A percentile compares a stretch with the other conserved stretches of the same genome.
These are phyloP conservation scores for Morinoia aosen DNA, from an alignment of 2,888 invertebrate genomes.

Conservation along the genomic window DNA sequence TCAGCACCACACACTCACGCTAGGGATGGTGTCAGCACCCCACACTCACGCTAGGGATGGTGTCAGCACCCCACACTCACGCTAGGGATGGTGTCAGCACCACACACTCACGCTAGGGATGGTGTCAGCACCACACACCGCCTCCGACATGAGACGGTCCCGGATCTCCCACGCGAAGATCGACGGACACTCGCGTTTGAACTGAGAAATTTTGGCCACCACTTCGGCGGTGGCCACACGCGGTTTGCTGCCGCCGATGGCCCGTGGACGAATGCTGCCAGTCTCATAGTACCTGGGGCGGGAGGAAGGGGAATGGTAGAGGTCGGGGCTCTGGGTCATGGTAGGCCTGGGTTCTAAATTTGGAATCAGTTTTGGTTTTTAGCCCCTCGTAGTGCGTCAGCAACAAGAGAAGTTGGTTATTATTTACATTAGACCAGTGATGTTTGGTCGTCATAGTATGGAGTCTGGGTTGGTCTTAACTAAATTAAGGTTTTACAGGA, in stretches of 20 bases:
- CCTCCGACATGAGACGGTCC: slow-evolving; percentile 63
- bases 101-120: slow-evolving; percentile 63
- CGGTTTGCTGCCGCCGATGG: slow-evolving; percentile 64
- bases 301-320: not conserved
- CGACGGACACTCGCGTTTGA: slow-evolving; percentile 65
- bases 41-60: slow-evolving; percentile 66
- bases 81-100: not conserved
- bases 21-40: slow-evolving; percentile 64
- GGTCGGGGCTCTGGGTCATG: too few species aligned
- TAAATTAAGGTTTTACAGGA: too few species aligned
- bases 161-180: slow-evolving; percentile 66
- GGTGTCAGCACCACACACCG: slow-evolving; percentile 63
- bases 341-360: not conserved
- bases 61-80: slow-evolving; percentile 61
- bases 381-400: too few species aligned
- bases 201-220: slow-evolving; percentile 64
- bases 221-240: slow-evolving; percentile 64
- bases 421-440: too few species aligned
- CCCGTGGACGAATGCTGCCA: slow-evolving; percentile 63
- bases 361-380: too few species aligned
- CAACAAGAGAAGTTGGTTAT: too few species aligned
- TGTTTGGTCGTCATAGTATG: too few species aligned
- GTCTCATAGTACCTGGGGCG: slow-evolving; percentile 66
- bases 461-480: too few species aligned
- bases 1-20: slow-evolving; percentile 65